Evolutionary conservation across 2,888 invertebrate genomes (phyloP), one percentile per base, ranked within the genome.

Genomic region (Petrophora chlorosata): DNA sequence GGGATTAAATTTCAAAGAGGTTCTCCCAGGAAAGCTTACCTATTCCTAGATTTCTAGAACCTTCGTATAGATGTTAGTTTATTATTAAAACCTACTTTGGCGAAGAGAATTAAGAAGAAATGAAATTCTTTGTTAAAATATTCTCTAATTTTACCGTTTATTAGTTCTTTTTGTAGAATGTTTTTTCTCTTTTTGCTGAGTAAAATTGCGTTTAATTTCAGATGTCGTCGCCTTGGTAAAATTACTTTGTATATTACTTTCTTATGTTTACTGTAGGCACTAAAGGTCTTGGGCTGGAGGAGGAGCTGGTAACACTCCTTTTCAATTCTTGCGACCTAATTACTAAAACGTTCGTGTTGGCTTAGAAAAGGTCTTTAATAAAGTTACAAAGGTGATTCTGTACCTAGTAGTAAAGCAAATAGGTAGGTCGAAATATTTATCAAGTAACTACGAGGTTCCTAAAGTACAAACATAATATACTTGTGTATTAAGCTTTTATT

Each of bases 1-100:
- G 64, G 75, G 74, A 79, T 79, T 80, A 79, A 76, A 76, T 76
- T 73, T 73, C 73, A 77, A 77, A 77, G 73, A 75, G 70, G 63
- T 67, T 72, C 29, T 75, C 76, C 71, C 65, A 58, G 28, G 15
- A 47, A 41, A 35, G 43, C 47, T 40, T 23, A 19, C 26, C 43
- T 40, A 41, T 32, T 30, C 19, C 30, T 34, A 46, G 28, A 42
- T 42, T 38, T 25, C 41, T 29, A 36, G 29, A 30, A 44, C 44
- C 35, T 44, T 35, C 29, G 43, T 35, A n/a, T n/a, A 43, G 43
- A 49, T 39, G 43, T 50, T 45, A 41, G 51, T 51, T 51, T 41
- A 45, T 45, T 51, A 51, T 51, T 46, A 51, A 51, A 41, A 45
- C 51, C 45, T 42, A 51, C 45, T 45, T 43, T 36, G 32, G 28